Conservation (phyloP, 2,888 invertebrate species). For the Mechanitis mazaeus region DNA sequence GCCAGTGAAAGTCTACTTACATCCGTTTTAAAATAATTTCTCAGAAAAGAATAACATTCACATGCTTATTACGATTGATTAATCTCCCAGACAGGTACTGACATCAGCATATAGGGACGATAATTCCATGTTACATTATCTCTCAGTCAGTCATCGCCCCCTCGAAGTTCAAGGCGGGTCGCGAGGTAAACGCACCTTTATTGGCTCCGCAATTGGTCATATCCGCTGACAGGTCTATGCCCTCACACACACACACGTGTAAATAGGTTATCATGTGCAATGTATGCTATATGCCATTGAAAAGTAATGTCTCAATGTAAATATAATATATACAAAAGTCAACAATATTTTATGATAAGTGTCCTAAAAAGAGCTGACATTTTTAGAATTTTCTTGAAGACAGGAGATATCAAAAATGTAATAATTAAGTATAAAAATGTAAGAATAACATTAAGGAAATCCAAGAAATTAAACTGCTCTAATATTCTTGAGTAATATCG, state of each 20-base stretch:
- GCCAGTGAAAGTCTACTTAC: neutral
- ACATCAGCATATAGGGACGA: constrained; percentile 21
- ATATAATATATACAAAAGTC: too few species aligned
- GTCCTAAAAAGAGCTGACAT: too few species aligned
- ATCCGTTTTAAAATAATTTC: neutral
- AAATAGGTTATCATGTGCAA: constrained; percentile 25
- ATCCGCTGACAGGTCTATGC: constrained; percentile 54
- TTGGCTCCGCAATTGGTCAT: constrained; percentile 55
- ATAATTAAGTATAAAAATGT: too few species aligned
- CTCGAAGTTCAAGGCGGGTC: constrained; percentile 64
- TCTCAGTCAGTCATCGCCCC: constrained; percentile 26
- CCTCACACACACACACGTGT: constrained; percentile 34
- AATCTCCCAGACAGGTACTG: constrained; percentile 24
- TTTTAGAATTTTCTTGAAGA: too few species aligned
- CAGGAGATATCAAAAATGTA: too few species aligned
- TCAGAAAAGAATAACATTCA: constrained; percentile 1
- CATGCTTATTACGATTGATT: constrained; percentile 19
- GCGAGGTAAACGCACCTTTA: constrained; percentile 67
- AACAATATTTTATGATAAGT: too few species aligned
- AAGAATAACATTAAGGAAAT: too few species aligned
- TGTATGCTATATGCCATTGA: neutral
- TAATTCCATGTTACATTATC: constrained; percentile 20
- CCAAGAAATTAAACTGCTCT: too few species aligned
- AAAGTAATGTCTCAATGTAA: neutral
- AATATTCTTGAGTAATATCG: too few species aligned